Evolutionary conservation across 2,797 vertebrate genomes (phyloP), one percentile per base, ranked within the genome.

Genomic region (Dendrocincla tyrannina): DNA sequence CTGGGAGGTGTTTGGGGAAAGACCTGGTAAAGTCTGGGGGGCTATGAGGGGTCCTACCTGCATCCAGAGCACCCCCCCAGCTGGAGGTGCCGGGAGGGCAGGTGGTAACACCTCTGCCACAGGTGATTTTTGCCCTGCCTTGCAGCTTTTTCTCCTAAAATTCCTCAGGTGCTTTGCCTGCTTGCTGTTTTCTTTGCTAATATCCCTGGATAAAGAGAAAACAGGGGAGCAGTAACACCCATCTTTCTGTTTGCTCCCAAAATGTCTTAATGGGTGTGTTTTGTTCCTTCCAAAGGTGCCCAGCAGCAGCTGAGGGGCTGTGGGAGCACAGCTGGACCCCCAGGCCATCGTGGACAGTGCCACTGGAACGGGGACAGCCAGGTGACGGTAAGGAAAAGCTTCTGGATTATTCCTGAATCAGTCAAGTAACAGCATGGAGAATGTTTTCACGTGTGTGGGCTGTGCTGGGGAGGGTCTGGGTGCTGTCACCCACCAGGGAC

Each of bases 361-460:
- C 30, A 27, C 70, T 10, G 3, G 52, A 70, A 44, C 0, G 2
- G 11, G 67, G 39, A 55, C 13, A 0, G 6, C 33, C 20, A 1
- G 47, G 63, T 17, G 8, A 59, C 4, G 39, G 95, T 96, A 92
- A 92, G 95, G 50, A 77, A 77, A 23, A 11, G 7, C 19, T 13
- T 79, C 47, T n/a, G 39, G 0, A 5, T 79, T 69, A 67, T n/a
- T 58, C 27, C 47, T 74, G 25, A 13, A 6, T 4, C 33, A 52
- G 4, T 56, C 13, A 76, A 76, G 1, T 1, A 11, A 13, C 7
- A 0, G 1, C 3, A 5, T 2, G 25, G 14, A 7, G 19, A 44
- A 47, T 0, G 0, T 17, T 68, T 83, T 70, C 15, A 25, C 0
- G 0, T 63, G 27, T 17, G 2, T 5, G 30, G 64, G 2, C n/a